These are phyloP conservation scores for Glaucomys volans DNA, from an alignment of 2,113 vertebrate genomes.

Conservation along the genomic window DNA sequence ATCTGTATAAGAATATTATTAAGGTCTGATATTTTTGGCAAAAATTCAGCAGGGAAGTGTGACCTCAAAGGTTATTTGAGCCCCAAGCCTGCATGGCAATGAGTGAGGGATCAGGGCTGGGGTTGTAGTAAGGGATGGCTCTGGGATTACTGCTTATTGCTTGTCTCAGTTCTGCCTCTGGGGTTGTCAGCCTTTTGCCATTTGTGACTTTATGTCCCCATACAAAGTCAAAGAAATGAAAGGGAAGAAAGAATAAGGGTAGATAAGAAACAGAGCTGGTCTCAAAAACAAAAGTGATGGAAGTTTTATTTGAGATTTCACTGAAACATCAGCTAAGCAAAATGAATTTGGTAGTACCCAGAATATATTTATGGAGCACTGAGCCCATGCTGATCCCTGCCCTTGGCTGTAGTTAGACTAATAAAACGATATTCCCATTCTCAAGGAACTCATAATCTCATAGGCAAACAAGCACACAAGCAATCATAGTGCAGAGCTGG, in stretches of 20 bases:
- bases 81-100: neutral
- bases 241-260: neutral
- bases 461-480: neutral
- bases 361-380: neutral
- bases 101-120: neutral
- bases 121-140: neutral
- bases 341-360: neutral
- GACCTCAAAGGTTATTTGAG: neutral
- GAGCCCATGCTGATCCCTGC: neutral
- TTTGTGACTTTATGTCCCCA: neutral
- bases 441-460: neutral
- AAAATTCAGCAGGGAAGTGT: neutral
- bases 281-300: neutral
- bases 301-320: neutral
- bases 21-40: neutral
- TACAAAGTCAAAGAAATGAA: constrained; percentile 7
- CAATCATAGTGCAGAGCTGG: neutral
- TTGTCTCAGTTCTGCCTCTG: neutral
- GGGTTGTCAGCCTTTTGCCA: neutral
- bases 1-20: neutral
- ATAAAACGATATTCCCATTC: neutral
- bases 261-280: neutral
- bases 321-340: neutral
- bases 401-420: neutral
- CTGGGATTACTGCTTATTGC: neutral